Evolutionary conservation across 2,113 vertebrate species (phyloP).

Genomic region (Mellivora capensis): DNA sequence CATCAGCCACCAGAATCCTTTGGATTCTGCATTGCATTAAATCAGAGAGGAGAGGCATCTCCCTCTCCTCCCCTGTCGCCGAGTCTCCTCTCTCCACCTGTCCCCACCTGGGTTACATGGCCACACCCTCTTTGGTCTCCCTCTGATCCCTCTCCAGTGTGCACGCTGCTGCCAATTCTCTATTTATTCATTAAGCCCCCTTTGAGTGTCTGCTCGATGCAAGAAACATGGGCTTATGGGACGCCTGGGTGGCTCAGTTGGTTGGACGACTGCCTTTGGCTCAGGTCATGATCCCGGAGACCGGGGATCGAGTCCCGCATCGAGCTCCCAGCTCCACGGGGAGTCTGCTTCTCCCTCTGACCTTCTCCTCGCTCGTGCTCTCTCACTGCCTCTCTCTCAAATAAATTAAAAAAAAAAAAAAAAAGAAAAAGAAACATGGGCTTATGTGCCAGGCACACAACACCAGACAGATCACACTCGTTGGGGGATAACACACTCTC

Average conservation of each 20-base stretch:
- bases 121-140: neutral
- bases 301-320: no score
- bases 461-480: neutral
- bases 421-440: neutral
- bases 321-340: no score
- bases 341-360: no score
- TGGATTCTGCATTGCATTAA: neutral
- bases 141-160: neutral
- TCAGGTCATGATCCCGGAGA: no score
- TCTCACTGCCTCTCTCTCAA: no score
- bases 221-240: neutral
- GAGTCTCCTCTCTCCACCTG: neutral
- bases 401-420: no score
- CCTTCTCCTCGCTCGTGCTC: no score
- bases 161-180: neutral
- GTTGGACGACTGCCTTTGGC: no score
- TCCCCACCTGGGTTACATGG: neutral
- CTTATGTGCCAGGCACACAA: neutral
- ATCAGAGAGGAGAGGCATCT: neutral
- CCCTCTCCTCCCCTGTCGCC: neutral
- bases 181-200: neutral
- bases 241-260: no score
- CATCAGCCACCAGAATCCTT: neutral
- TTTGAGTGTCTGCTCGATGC: neutral
- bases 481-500: neutral